Conservation (phyloP, 2,113 vertebrate genomes). For the Chlamydotis undulata region DNA sequence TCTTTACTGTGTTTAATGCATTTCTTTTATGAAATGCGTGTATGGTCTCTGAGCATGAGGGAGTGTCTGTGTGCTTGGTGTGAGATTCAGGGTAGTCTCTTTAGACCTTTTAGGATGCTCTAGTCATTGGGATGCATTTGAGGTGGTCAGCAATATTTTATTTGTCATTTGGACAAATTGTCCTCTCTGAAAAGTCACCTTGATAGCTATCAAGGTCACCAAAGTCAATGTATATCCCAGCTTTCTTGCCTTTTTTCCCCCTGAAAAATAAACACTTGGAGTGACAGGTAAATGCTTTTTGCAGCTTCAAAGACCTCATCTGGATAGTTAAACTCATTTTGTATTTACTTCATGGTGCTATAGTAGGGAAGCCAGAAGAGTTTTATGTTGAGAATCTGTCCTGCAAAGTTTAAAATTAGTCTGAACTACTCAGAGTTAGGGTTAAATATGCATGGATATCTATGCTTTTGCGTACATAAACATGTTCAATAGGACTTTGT, state of each 20-base stretch:
- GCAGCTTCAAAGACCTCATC: not conserved
- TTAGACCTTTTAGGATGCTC: not conserved
- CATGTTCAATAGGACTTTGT: not conserved
- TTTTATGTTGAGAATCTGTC: not conserved
- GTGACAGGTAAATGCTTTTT: not conserved
- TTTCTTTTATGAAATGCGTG: not conserved
- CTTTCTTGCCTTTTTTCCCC: not conserved
- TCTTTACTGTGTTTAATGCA: not conserved
- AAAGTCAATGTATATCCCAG: not conserved
- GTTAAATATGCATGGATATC: not conserved
- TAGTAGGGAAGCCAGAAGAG: not conserved
- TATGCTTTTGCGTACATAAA: not conserved
- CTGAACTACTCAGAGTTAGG: not conserved
- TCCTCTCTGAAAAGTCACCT: not conserved
- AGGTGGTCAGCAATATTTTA: fast-evolving
- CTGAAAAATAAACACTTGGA: not conserved
- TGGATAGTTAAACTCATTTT: not conserved
- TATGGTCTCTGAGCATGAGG: fast-evolving
- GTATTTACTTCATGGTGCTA: not conserved
- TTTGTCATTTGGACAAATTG: not conserved
- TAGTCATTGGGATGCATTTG: not conserved
- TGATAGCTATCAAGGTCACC: not conserved
- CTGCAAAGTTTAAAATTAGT: not conserved
- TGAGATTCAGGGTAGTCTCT: not conserved
- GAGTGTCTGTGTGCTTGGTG: not conserved